A percentile compares a stretch with the other conserved stretches of the same genome.
Evolutionary conservation across 2,888 invertebrate genomes (phyloP).

Genomic region (Aleiodes testaceus): DNA sequence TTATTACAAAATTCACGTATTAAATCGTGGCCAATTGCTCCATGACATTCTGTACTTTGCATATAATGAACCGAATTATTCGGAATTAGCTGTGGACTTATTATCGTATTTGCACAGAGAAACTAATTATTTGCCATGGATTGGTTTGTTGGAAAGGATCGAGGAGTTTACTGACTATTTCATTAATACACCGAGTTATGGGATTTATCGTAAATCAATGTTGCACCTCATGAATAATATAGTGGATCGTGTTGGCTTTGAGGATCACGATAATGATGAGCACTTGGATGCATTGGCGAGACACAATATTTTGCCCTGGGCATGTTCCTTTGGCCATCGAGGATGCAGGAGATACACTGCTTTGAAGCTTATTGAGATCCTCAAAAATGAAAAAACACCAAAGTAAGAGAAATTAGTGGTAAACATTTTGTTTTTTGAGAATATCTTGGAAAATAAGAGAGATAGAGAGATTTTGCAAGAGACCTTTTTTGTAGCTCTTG

Average conservation of each 20-base stretch:
- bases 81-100: conserved; percentile 34
- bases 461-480: too few species aligned
- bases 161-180: conserved; percentile 68
- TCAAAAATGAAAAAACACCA: conserved; percentile 26
- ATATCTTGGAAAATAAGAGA: too few species aligned
- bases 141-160: conserved; percentile 59
- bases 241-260: conserved; percentile 75
- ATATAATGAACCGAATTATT: conserved; percentile 22
- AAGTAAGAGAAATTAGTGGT: neutral
- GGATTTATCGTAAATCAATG: conserved; percentile 61
- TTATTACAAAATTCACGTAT: conserved; percentile 74
- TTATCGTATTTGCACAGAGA: conserved; percentile 80
- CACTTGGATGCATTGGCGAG: conserved; percentile 78
- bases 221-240: conserved; percentile 73
- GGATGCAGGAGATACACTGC: conserved; percentile 77
- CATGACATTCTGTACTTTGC: conserved; percentile 80
- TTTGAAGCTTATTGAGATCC: conserved; percentile 67
- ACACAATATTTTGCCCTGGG: conserved; percentile 77
- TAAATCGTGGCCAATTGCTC: conserved; percentile 85
- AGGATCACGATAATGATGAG: conserved; percentile 72
- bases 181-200: conserved; percentile 66
- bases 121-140: conserved; percentile 87
- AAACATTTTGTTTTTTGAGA: neutral
- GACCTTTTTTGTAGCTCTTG: too few species aligned
- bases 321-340: conserved; percentile 78